Conservation (phyloP, 2,797 vertebrate genomes). For the Pteronotus mesoamericanus region DNA sequence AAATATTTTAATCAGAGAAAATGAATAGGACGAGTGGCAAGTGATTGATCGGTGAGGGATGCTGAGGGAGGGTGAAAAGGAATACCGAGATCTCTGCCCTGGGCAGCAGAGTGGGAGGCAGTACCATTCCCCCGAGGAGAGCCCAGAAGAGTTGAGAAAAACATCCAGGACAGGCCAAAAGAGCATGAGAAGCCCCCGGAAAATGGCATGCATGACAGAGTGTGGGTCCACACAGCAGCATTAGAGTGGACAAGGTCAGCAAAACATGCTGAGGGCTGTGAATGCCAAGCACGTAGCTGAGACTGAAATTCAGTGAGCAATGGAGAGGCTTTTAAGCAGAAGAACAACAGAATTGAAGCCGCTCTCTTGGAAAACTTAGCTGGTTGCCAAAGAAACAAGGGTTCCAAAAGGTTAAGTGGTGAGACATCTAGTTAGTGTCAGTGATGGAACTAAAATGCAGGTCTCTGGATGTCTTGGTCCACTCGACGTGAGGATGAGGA, state of each 20-base stretch:
- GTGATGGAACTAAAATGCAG: neutral
- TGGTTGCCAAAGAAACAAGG: neutral
- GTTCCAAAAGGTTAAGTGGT: neutral
- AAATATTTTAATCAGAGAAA: neutral
- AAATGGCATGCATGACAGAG: neutral
- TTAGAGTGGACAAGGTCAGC: no score
- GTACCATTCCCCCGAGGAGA: accelerated
- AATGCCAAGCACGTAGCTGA: neutral
- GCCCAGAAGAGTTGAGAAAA: neutral
- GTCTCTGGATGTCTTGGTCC: neutral
- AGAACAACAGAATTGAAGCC: neutral
- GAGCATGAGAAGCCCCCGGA: neutral
- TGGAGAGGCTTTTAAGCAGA: neutral
- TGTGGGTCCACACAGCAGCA: neutral
- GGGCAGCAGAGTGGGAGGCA: no score
- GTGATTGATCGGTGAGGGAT: neutral
- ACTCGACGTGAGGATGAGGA: neutral
- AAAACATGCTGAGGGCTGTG: neutral
- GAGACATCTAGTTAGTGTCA: neutral
- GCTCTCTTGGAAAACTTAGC: neutral
- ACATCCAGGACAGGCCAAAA: neutral
- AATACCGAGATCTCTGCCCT: neutral
- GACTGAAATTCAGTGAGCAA: neutral
- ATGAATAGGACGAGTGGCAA: neutral
- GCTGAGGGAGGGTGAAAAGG: neutral